These are phyloP conservation scores for Takifugu bimaculatus DNA, from an alignment of 2,113 vertebrate species.

Conservation along the genomic window DNA sequence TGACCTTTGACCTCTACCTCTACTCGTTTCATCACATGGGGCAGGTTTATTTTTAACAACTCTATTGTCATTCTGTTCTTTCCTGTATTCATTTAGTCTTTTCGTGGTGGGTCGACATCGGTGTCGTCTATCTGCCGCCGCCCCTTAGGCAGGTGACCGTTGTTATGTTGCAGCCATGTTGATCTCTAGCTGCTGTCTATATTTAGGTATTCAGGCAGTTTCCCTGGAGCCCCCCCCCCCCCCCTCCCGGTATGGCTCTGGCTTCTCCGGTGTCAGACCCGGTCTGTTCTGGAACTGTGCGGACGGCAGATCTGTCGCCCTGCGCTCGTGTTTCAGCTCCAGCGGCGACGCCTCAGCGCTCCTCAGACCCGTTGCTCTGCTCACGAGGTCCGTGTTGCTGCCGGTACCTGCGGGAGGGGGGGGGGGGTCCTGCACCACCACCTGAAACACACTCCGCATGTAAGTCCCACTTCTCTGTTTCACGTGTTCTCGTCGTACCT, in stretches of 20 bases:
- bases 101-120: not conserved
- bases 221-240: not conserved
- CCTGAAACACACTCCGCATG: slow-evolving; percentile 5
- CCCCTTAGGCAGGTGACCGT: slow-evolving; percentile 25
- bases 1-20: slow-evolving; percentile 6
- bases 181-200: slow-evolving; percentile 43
- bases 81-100: not conserved
- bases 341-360: not conserved
- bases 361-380: not conserved
- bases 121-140: not conserved
- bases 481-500: not conserved
- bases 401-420: slow-evolving; percentile 1
- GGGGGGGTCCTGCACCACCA: not conserved
- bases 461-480: slow-evolving; percentile 29
- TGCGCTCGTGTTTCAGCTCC: slow-evolving; percentile 32
- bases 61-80: not conserved
- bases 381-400: slow-evolving; percentile 4
- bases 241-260: slow-evolving; percentile 21
- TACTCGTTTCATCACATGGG: not conserved
- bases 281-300: slow-evolving; percentile 33
- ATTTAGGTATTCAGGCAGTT: slow-evolving; percentile 43
- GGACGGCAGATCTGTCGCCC: slow-evolving; percentile 32
- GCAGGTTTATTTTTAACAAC: too few relatives aligned
- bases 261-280: slow-evolving; percentile 51
- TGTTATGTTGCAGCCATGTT: not conserved